Conservation (phyloP, 2,797 vertebrate species). For the Halcyon smyrnensis region DNA sequence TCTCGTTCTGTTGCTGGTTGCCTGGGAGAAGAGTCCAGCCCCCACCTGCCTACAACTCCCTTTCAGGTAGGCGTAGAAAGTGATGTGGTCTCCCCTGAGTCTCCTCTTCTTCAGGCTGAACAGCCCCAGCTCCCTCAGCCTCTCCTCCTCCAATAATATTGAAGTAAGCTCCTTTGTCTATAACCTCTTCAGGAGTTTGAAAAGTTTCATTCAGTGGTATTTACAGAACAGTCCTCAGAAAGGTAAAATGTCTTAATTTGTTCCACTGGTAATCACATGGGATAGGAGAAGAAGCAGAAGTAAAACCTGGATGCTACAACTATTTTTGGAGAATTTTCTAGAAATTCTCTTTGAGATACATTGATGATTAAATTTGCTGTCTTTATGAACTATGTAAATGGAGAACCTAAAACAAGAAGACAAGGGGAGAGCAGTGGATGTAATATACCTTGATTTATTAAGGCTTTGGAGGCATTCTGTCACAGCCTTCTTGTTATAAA, state of each 20-base stretch:
- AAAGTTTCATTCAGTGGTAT: background rate
- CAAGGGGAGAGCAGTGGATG: background rate
- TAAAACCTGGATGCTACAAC: background rate
- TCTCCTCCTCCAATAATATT: background rate
- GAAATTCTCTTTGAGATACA: background rate
- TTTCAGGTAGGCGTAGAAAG: too few species aligned
- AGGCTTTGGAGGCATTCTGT: background rate
- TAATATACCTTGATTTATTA: background rate
- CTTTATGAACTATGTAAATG: background rate
- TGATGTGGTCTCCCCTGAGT: too few species aligned
- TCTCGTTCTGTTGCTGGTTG: too few species aligned
- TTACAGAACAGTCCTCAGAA: background rate
- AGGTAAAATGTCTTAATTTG: background rate
- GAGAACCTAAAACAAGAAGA: background rate
- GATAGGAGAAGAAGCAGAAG: background rate
- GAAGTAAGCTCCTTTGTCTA: background rate
- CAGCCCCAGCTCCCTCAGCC: too few species aligned
- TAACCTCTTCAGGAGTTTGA: background rate
- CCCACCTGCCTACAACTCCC: too few species aligned
- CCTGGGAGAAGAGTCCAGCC: too few species aligned
- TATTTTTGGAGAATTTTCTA: background rate
- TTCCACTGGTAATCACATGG: background rate
- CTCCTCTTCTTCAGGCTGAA: too few species aligned
- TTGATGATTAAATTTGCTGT: background rate
- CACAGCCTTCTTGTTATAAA: background rate